Base-by-base conservation (phyloP, 2,113 vertebrate genomes). In the Chloropsis cyanopogon region DNA sequence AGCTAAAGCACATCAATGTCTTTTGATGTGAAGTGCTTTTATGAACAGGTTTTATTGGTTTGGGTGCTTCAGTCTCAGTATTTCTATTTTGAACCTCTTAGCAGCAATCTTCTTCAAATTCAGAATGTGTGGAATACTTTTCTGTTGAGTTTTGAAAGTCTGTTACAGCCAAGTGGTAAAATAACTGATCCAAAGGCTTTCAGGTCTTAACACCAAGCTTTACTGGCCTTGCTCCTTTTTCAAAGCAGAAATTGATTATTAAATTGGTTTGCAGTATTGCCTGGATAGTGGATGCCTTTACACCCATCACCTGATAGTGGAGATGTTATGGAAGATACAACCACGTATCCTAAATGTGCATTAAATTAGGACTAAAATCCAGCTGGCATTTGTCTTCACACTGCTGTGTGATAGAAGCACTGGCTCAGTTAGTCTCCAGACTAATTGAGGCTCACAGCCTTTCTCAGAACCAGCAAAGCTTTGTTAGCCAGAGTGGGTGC, bases 371-470 rank as follows among this genome's bases (percentile, higher is more conserved):
- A 71, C 33, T 69, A 50, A 85, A 87, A n/a, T 56, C 31, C 63
- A 49, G 0, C 20, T 33, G 53, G 3, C 22, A 86, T 77, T 59
- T 77, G 12, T 54, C 25, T 54, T 61, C 47, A 28, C 0, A 0
- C 11, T 53, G 21, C 57, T 69, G 22, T 44, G 31, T 20, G n/a
- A 10, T 7, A 41, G 37, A 29, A 26, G 21, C 26, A 8, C 15
- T 44, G 69, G 15, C 50, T 90, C 21, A 10, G 37, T 39, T 18
- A 16, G 14, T 39, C 12, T 33, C 11, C 1, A 82, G 64, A 22
- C 19, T 17, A 53, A 29, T 4, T 52, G 50, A 53, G 49, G 15
- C 31, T 61, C 49, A 49, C 16, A 77, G 35, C 31, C 44, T 71
- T 18, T 42, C 33, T 69, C 41, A 85, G 63, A 42, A 29, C 4